Conservation (phyloP, 2,113 vertebrate species). For the Morone saxatilis region DNA sequence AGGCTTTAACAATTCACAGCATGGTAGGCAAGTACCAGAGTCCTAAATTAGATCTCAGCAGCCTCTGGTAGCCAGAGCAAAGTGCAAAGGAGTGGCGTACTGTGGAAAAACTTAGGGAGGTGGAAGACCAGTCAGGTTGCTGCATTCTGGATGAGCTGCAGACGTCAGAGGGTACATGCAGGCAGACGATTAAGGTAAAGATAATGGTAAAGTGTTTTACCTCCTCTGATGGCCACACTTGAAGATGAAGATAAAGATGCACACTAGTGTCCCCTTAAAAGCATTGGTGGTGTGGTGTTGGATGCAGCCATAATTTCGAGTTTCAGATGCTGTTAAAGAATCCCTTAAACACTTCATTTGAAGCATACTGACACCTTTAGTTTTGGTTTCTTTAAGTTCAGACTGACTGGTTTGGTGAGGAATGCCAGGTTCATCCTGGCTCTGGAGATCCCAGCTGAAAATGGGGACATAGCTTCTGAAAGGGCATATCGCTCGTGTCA, state of each 20-base stretch:
- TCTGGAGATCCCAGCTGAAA: neutral
- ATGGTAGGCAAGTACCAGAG: no score
- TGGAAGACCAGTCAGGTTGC: no score
- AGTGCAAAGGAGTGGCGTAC: no score
- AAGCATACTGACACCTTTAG: neutral
- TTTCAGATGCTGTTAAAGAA: neutral
- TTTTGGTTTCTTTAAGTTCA: neutral
- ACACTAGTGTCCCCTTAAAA: neutral
- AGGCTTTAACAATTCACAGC: neutral
- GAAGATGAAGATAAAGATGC: neutral
- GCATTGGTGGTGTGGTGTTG: neutral
- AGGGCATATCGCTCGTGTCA: neutral
- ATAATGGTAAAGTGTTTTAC: neutral
- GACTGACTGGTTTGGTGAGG: neutral
- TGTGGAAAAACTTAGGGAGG: neutral
- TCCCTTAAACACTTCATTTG: neutral
- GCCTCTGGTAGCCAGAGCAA: no score
- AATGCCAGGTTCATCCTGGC: neutral
- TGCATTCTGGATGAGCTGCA: no score
- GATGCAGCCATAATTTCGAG: neutral
- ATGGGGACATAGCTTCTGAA: neutral
- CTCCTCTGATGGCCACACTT: neutral
- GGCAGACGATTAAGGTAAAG: no score
- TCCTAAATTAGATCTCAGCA: no score
- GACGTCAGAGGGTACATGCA: no score